phyloP scores from a whole-genome alignment of 2,888 invertebrate species.

The Nymphalis c-album region DNA sequence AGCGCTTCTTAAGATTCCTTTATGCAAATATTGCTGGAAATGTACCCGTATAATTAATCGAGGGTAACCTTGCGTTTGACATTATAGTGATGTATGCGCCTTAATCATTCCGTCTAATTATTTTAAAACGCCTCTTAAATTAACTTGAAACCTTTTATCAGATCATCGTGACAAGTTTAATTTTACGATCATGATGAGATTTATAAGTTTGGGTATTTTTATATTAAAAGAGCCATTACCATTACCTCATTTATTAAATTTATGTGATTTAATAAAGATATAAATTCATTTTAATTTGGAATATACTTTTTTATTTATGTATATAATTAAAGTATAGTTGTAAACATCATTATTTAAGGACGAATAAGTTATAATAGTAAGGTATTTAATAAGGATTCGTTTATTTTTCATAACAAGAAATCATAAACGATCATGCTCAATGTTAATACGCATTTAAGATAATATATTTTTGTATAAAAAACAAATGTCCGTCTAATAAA shows the following conservation, averaged over 20 bases:
- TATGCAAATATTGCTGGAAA: constrained; percentile 73
- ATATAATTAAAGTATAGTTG: too few species aligned
- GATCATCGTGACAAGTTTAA: constrained; percentile 40
- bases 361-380: too few species aligned
- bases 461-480: constrained; percentile 76
- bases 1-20: constrained; percentile 73
- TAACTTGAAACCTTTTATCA: constrained; percentile 45
- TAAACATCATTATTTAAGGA: too few species aligned
- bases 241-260: constrained; percentile 15
- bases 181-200: constrained; percentile 21
- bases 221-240: constrained; percentile 10
- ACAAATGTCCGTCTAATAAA: constrained; percentile 79
- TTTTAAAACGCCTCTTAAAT: constrained; percentile 65
- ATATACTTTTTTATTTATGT: neutral
- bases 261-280: constrained; percentile 2
- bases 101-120: constrained; percentile 70
- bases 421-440: constrained; percentile 71
- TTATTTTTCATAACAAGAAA: constrained; percentile 57
- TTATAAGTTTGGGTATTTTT: constrained; percentile 14
- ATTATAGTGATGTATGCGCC: constrained; percentile 70
- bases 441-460: constrained; percentile 81
- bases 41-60: constrained; percentile 68
- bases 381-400: too few species aligned
- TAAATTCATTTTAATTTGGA: neutral
- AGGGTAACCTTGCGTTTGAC: constrained; percentile 63